Percentiles rank a stretch among this genome's conserved stretches.
phyloP scores from a whole-genome alignment of 2,888 invertebrate species.

The Pyrgus malvae region DNA sequence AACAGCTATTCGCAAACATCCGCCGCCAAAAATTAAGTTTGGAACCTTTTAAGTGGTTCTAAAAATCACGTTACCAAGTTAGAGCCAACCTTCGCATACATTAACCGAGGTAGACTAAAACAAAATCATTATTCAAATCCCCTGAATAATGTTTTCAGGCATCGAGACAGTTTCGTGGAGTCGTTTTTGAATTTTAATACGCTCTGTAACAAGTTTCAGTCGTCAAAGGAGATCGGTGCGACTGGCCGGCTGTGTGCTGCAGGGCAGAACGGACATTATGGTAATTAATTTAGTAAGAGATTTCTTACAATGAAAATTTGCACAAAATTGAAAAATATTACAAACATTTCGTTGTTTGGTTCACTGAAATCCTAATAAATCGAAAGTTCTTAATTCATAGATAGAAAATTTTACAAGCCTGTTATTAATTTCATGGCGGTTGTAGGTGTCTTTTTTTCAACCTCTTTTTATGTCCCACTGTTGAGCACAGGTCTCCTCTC shows the following conservation, averaged over 20 bases:
- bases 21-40: constrained; percentile 59
- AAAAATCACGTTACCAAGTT: constrained; percentile 77
- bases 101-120: constrained; percentile 69
- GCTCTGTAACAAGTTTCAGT: constrained; percentile 78
- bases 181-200: constrained; percentile 82
- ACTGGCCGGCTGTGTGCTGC: constrained; percentile 43
- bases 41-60: constrained; percentile 74
- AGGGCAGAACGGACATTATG: constrained; percentile 47
- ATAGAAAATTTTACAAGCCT: too few species aligned
- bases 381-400: too few species aligned
- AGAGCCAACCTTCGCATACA: constrained; percentile 71
- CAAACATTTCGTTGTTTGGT: too few species aligned
- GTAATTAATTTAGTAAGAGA: constrained; percentile 10
- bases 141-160: constrained; percentile 79
- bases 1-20: constrained; percentile 19
- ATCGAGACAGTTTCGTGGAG: constrained; percentile 72
- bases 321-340: background rate
- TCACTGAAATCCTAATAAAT: too few species aligned
- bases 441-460: too few species aligned
- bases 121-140: constrained; percentile 81
- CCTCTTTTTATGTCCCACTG: too few species aligned
- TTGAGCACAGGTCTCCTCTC: too few species aligned
- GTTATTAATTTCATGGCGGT: too few species aligned
- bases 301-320: too few species aligned
- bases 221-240: constrained; percentile 75